Base-by-base conservation (phyloP, 1,140 invertebrate genomes). In the Oreohelix idahoensis region DNA sequence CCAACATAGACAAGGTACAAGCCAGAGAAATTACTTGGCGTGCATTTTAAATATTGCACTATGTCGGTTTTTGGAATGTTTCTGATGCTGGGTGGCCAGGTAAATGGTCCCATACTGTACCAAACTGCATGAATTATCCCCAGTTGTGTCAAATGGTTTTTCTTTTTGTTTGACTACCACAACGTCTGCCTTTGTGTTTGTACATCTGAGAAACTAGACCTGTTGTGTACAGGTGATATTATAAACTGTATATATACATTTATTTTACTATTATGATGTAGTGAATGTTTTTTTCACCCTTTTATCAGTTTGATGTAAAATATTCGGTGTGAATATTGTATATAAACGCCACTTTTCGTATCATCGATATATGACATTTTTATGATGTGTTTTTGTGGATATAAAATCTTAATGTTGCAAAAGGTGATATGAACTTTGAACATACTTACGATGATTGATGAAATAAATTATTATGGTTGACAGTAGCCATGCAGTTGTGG, bases 381-480 rank as follows among this genome's bases (percentile, higher is more conserved):
- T 58, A 2, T 58, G 8, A 4, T 23, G 26, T 58, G 26, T 58
- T 10, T 66, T 5, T 5, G 4, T 35, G 63, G 29, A 66, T 29
- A 32, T 66, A 5, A 32, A 23, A n/a, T 13, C 5, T 5, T 29
- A 32, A 66, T 32, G 11, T 32, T 66, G 63, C 29, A 29, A 66
- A 29, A 66, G 63, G 63, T 66, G 63, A 66, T 66, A 66, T 32
- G 63, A 66, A 66, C 23, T 58, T 10, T 66, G 63, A 66, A 29
- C 63, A 66, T 32, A 66, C n/a, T 66, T 29, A 32, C 29, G n/a
- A 66, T 32, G 8, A 8, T 32, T 66, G 63, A 66, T n/a, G 26
- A 66, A 66, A 66, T 66, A 66, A 66, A 66, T 66, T 66, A 66
- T 66, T 66, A 66, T 58, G 51, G 23, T 58, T 58, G 8, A 10